These are phyloP conservation scores for Neocrepidodera transversa DNA, from an alignment of 2,888 invertebrate genomes.

Conservation along the genomic window DNA sequence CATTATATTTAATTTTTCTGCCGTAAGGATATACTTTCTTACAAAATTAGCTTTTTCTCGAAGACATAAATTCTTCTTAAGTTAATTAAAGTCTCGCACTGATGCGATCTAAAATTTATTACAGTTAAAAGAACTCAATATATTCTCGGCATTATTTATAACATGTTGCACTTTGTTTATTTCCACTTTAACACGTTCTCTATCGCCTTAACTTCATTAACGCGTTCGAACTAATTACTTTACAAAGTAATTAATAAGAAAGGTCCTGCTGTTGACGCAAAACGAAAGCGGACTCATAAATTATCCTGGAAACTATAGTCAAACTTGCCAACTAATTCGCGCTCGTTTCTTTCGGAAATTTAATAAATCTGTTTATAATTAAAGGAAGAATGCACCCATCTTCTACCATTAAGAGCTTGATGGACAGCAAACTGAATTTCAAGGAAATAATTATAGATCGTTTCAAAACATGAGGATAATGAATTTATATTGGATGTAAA, in stretches of 20 bases:
- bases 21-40: background rate
- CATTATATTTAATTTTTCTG: background rate
- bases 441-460: no score
- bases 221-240: slow-evolving; percentile 29
- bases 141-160: slow-evolving; percentile 28
- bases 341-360: slow-evolving; percentile 9
- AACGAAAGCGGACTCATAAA: slow-evolving; percentile 10
- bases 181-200: slow-evolving; percentile 30
- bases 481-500: no score
- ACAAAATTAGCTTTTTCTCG: background rate
- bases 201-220: slow-evolving; percentile 34
- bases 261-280: slow-evolving; percentile 17
- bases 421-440: background rate
- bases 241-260: slow-evolving; percentile 31
- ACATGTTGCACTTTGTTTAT: slow-evolving; percentile 27
- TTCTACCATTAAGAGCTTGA: background rate
- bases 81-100: slow-evolving; percentile 14
- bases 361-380: slow-evolving; percentile 15
- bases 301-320: background rate
- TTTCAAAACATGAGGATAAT: no score
- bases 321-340: background rate
- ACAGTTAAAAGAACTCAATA: slow-evolving; percentile 19
- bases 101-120: slow-evolving; percentile 25
- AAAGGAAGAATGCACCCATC: background rate
- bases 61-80: slow-evolving; percentile 17